phyloP scores from a whole-genome alignment of 2,113 vertebrate genomes.

The Noctilio leporinus region DNA sequence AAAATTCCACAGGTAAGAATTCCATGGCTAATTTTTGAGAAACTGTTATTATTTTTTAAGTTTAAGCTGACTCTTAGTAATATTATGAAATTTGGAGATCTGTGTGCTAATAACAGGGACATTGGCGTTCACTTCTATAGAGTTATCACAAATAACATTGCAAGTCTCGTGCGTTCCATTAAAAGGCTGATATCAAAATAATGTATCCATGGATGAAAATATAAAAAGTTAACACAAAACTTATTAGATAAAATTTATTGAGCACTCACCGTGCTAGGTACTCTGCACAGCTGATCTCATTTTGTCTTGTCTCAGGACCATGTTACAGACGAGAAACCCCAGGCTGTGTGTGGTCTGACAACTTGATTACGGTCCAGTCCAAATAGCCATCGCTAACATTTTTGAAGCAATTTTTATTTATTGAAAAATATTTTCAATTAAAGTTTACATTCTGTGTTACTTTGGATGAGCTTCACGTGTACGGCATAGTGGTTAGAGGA shows the following conservation, averaged over 20 bases:
- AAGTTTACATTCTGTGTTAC: neutral
- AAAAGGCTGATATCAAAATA: neutral
- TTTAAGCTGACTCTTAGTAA: neutral
- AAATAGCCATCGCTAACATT: neutral
- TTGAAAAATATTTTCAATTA: neutral
- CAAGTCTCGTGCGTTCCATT: neutral
- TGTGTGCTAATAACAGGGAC: neutral
- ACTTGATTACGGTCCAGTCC: neutral
- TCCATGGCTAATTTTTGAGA: neutral
- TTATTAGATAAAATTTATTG: neutral
- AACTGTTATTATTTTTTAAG: neutral
- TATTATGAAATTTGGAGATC: neutral
- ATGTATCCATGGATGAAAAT: neutral
- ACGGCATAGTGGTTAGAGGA: neutral
- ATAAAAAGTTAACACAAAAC: neutral
- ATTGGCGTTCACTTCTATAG: neutral
- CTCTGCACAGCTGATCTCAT: neutral
- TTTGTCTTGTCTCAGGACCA: neutral
- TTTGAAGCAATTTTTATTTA: neutral
- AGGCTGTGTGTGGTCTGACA: neutral
- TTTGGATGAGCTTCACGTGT: neutral
- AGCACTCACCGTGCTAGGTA: neutral
- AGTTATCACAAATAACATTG: rapidly evolving
- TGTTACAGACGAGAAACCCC: neutral
- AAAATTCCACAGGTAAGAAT: neutral